Conservation (phyloP, 2,888 invertebrate species). For the Erebia epiphron region DNA sequence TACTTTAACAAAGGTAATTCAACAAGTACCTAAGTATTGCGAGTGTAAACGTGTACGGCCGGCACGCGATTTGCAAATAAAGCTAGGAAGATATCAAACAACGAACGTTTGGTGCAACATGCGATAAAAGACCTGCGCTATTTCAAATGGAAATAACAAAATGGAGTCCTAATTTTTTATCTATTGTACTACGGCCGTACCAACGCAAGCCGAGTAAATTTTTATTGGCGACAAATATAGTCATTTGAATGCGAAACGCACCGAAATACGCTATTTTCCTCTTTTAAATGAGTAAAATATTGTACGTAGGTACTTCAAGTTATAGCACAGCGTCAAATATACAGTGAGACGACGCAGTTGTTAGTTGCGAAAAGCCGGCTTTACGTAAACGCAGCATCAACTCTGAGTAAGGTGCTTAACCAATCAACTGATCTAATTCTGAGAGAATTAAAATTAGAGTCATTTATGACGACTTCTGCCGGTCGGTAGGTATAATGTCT, state of each 20-base stretch:
- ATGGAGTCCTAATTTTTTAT: slow-evolving; percentile 59
- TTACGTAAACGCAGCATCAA: no score
- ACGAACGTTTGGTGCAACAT: slow-evolving; percentile 62
- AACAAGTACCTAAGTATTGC: slow-evolving; percentile 71
- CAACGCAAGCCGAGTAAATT: slow-evolving; percentile 34
- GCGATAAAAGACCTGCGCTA: slow-evolving; percentile 69
- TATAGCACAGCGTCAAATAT: no score
- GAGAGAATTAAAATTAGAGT: no score
- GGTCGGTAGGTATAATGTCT: no score
- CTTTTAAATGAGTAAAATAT: neutral
- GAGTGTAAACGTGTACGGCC: slow-evolving; percentile 56
- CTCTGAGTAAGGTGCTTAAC: no score
- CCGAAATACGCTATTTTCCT: neutral
- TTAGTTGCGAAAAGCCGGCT: no score
- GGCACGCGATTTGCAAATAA: slow-evolving; percentile 80
- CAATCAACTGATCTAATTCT: no score
- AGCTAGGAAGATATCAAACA: slow-evolving; percentile 75
- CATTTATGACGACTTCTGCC: no score
- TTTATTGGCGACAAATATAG: slow-evolving; percentile 13
- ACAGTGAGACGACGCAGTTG: no score
- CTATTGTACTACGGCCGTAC: slow-evolving; percentile 45
- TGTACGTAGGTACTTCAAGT: no score
- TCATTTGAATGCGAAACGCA: neutral
- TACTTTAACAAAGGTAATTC: slow-evolving; percentile 62
- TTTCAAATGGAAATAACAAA: slow-evolving; percentile 71